Base-by-base conservation (phyloP, 2,113 vertebrate genomes). In the Zeus faber region DNA sequence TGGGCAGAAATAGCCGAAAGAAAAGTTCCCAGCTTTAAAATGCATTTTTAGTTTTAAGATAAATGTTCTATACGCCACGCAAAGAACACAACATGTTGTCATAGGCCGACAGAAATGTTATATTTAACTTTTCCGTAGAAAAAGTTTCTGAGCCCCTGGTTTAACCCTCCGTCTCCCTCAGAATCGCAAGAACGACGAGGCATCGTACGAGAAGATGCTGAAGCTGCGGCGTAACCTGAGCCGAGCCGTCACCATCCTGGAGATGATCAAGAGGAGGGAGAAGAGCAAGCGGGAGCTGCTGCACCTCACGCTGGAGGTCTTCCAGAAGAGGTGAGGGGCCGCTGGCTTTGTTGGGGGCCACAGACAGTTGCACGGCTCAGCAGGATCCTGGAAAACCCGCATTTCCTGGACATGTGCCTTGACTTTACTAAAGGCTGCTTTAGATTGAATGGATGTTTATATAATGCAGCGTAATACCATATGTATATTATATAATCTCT, bases 131-230 rank as follows among this genome's bases (percentile, higher is more conserved):
- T n/a, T n/a, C n/a, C n/a, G n/a, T n/a, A n/a, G n/a, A n/a, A n/a
- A n/a, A n/a, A n/a, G n/a, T n/a, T n/a, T n/a, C n/a, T n/a, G n/a
- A n/a, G n/a, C 0, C 7, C 2, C 33, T 10, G 13, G 11, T n/a
- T n/a, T n/a, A n/a, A n/a, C n/a, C n/a, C n/a, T 37, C 2, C 0
- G 0, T 55, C 49, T 60, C 80, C 1, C 33, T 37, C 84, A 99
- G 97, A 99, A 99, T 79, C 95, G 97, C 18, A 99, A 99, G 87
- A 99, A 99, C 44, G 97, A 99, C 72, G 97, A 99, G 85, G 95
- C 94, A 3, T 98, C 96, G 1, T 99, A 99, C 0, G 97, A 99
- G 88, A 99, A 99, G 87, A 99, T 99, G 97, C 91, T 99, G 77
- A 99, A 98, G 85, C 87, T 99, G 44, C 92, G 96, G 51, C 81